Evolutionary conservation across 2,797 vertebrate species (phyloP), one percentile per base, ranked within the genome.

Genomic region (Botia almorhae): DNA sequence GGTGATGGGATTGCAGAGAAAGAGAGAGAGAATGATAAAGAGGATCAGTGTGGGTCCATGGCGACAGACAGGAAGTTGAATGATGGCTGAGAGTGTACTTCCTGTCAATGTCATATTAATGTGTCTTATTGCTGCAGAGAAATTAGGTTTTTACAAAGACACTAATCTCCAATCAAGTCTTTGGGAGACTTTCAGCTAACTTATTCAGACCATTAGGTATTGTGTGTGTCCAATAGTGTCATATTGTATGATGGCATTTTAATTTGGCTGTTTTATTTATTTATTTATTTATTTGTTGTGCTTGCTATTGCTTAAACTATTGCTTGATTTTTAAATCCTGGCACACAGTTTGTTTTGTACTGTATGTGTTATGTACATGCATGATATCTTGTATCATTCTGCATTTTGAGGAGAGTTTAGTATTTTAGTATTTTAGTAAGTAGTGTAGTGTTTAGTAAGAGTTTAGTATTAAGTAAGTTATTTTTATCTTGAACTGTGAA

Each of bases 51-150:
- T 72, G 19, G 73, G 39, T 60, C 75, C 7, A 29, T 58, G 53
- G 68, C 80, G 80, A 21, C 16, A 72, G 78, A 74, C 67, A 74
- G 70, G 50, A 63, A 60, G 65, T 33, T 72, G 75, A 78, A 51
- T 83, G 69, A 74, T 58, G 56, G 46, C 48, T 74, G 79, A 80
- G 50, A 50, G 61, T 81, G n/a, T n/a, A n/a, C 60, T 68, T 76
- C 63, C 39, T 70, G 58, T 80, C 76, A 82, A 69, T 83, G 82
- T 83, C 82, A 83, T n/a, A 48, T 73, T 67, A 73, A 76, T 63
- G 21, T 64, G 61, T 75, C 64, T 81, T 21, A 51, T 61, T 81
- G 71, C 50, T 14, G 29, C 64, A 68, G 58, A 55, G 19, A 78
- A 55, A 69, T 14, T 70, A 48, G 39, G 46, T 64, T 29, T 43